Percentiles rank a stretch among this genome's conserved stretches.
Conservation (phyloP, 35 echinoderm and acorn worm species). For the Apostichopus parvimensis region DNA sequence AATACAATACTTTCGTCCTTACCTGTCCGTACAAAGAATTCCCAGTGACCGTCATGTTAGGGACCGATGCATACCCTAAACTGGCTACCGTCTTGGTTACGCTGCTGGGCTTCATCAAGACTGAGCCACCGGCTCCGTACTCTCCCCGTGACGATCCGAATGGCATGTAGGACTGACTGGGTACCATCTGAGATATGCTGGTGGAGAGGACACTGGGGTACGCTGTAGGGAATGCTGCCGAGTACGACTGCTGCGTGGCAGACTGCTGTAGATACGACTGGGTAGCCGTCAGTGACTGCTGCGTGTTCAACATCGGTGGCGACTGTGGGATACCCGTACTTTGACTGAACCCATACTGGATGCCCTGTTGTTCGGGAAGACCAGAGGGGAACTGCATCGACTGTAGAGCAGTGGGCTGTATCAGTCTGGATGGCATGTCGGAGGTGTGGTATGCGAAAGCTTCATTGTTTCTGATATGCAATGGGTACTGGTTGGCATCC, state of each 20-base stretch:
- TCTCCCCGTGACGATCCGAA: conserved; percentile 67
- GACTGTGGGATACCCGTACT: conserved; percentile 67
- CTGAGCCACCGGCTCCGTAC: conserved; percentile 50
- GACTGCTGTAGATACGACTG: conserved; percentile 36
- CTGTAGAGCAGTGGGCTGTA: conserved; percentile 31
- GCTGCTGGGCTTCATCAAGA: conserved; percentile 75
- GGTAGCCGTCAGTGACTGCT: conserved; percentile 50
- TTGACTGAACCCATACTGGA: conserved; percentile 52
- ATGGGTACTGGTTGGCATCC: conserved; percentile 34
- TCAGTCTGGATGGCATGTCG: conserved; percentile 37
- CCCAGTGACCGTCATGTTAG: conserved; percentile 63
- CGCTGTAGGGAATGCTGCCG: conserved; percentile 53
- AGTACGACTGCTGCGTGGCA: conserved; percentile 39
- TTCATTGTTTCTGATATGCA: not conserved
- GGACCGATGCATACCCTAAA: conserved; percentile 68
- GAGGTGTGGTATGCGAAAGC: conserved; percentile 39
- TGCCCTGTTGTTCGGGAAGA: conserved; percentile 1
- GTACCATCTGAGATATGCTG: conserved; percentile 69
- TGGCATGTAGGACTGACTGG: conserved; percentile 61
- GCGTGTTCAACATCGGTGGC: conserved; percentile 66
- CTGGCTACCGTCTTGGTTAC: conserved; percentile 76
- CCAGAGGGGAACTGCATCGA: conserved; percentile 27
- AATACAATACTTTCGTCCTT: not conserved
- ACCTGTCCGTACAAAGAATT: conserved; percentile 81
- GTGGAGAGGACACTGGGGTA: conserved; percentile 66